Evolutionary conservation across 2,888 invertebrate species (phyloP).

Genomic region (Eilema caniola): DNA sequence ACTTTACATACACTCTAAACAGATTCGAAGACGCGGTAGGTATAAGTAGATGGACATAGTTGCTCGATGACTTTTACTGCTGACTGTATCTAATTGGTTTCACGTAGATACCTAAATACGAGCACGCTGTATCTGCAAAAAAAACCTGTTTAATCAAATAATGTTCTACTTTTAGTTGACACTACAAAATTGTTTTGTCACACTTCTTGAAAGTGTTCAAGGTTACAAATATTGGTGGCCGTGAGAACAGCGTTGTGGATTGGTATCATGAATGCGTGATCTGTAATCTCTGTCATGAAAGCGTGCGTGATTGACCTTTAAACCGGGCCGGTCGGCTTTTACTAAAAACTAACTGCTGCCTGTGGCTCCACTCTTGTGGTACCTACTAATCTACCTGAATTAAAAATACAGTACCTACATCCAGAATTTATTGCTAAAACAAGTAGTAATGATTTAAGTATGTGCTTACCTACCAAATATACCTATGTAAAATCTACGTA

Average conservation of each 20-base stretch:
- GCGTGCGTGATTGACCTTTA: constrained; percentile 60
- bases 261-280: constrained; percentile 48
- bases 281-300: constrained; percentile 49
- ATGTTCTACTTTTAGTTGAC: constrained; percentile 1
- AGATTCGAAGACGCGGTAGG: too few species aligned
- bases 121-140: constrained; percentile 4
- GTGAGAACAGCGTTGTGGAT: constrained; percentile 33
- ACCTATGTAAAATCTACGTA: too few species aligned
- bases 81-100: not conserved
- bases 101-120: not conserved
- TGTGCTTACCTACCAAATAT: too few species aligned
- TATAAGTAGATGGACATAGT: too few species aligned
- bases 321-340: constrained; percentile 46
- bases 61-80: not conserved
- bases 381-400: not conserved
- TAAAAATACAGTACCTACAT: too few species aligned
- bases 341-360: constrained; percentile 30
- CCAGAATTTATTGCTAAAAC: too few species aligned
- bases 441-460: too few species aligned
- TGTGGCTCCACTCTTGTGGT: too few species aligned
- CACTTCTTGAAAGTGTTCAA: constrained; percentile 54
- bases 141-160: constrained; percentile 14
- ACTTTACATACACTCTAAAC: too few species aligned
- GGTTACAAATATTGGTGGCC: constrained; percentile 49
- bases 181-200: constrained; percentile 36